A percentile compares a stretch with the other conserved stretches of the same genome.
Evolutionary conservation across 2,888 invertebrate genomes (phyloP).

Genomic region (Acanthosepion esculentum): DNA sequence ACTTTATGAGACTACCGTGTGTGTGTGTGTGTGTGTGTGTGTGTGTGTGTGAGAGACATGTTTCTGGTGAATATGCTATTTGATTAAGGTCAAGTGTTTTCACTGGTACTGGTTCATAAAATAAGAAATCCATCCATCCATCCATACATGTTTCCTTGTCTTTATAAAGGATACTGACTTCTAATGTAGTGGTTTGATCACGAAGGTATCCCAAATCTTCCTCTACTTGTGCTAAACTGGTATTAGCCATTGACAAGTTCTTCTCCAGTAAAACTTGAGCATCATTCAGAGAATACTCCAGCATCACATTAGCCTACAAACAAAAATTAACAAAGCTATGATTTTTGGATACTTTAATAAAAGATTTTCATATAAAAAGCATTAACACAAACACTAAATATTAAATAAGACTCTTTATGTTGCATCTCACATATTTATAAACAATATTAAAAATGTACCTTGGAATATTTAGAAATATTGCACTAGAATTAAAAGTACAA

Average conservation of each 20-base stretch:
- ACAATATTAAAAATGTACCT: background rate
- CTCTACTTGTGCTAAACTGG: conserved; percentile 88
- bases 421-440: background rate
- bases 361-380: too few relatives aligned
- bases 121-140: background rate
- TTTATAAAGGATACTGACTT: conserved; percentile 83
- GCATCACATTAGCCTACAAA: conserved; percentile 89
- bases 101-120: background rate
- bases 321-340: background rate
- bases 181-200: conserved; percentile 97
- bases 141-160: background rate
- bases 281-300: conserved; percentile 94
- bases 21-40: too few relatives aligned
- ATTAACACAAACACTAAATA: too few relatives aligned
- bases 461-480: background rate
- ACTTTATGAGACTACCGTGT: too few relatives aligned
- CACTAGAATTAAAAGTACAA: background rate
- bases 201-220: conserved; percentile 94
- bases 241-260: conserved; percentile 82
- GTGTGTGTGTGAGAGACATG: too few relatives aligned
- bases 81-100: background rate
- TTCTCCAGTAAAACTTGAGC: conserved; percentile 88
- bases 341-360: too few relatives aligned
- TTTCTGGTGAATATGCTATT: background rate
- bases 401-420: background rate